A percentile compares a stretch with the other conserved stretches of the same genome.
These are phyloP conservation scores for Phocides pigmalion DNA, from an alignment of 1,140 invertebrate species.

Conservation along the genomic window DNA sequence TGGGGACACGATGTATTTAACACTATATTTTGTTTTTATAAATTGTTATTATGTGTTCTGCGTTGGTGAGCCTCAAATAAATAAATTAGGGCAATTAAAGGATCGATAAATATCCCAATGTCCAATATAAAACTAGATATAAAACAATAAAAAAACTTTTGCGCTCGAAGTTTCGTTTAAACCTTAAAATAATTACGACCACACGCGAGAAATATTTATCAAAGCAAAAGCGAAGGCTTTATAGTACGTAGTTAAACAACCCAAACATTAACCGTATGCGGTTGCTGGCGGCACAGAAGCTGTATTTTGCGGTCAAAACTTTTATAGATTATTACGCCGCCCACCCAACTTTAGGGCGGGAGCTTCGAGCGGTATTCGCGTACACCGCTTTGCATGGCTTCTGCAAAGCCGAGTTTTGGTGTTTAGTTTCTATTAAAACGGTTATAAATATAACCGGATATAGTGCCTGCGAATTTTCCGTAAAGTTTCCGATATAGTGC, in stretches of 20 bases:
- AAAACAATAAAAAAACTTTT: too few relatives aligned
- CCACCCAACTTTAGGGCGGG: slow-evolving; percentile 23
- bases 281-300: not conserved
- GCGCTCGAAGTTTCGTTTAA: too few relatives aligned
- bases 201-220: not conserved
- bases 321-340: slow-evolving; percentile 33
- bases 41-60: too few relatives aligned
- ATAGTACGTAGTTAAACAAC: slow-evolving; percentile 2
- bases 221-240: slow-evolving; percentile 4
- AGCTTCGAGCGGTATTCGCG: not conserved
- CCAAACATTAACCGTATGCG: slow-evolving; percentile 13
- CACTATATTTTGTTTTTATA: too few relatives aligned
- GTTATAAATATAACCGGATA: slow-evolving; percentile 1
- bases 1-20: too few relatives aligned
- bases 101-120: too few relatives aligned
- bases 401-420: not conserved
- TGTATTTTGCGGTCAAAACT: slow-evolving; percentile 35
- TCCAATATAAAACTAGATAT: too few relatives aligned
- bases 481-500: too few relatives aligned
- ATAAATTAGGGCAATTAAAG: too few relatives aligned
- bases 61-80: too few relatives aligned
- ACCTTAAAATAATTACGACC: too few relatives aligned
- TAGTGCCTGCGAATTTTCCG: too few relatives aligned
- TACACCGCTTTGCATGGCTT: slow-evolving; percentile 21
- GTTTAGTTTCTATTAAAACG: slow-evolving; percentile 4